A percentile compares a stretch with the other conserved stretches of the same genome.
Evolutionary conservation across 2,113 vertebrate species (phyloP).

Genomic region (Merops nubicus): DNA sequence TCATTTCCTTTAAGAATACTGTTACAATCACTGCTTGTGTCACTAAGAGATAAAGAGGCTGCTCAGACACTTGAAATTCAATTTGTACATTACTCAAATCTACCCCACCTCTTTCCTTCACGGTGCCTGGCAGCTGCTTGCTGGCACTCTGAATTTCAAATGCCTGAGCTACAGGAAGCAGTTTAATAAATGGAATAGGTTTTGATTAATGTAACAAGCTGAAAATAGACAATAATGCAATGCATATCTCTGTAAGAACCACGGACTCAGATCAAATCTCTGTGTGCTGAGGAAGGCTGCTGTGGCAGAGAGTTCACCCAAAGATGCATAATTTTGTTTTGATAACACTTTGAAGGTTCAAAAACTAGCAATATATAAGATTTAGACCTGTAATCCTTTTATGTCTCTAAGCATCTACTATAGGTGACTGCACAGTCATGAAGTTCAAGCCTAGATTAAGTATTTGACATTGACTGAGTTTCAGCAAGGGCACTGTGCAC

Average conservation of each 20-base stretch:
- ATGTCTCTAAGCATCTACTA: slow-evolving; percentile 8
- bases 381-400: slow-evolving; percentile 48
- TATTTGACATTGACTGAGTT: slow-evolving; percentile 24
- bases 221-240: slow-evolving; percentile 80
- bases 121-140: slow-evolving; percentile 71
- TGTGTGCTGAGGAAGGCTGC: slow-evolving; percentile 12
- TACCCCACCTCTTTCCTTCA: slow-evolving; percentile 69
- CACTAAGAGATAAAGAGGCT: slow-evolving; percentile 78
- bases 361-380: slow-evolving; percentile 6
- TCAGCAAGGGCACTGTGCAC: neutral
- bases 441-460: slow-evolving; percentile 36
- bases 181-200: slow-evolving; percentile 77
- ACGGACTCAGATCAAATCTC: slow-evolving; percentile 20
- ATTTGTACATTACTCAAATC: slow-evolving; percentile 74
- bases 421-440: slow-evolving; percentile 50
- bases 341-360: slow-evolving; percentile 53
- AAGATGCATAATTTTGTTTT: slow-evolving; percentile 48
- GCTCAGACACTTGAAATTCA: slow-evolving; percentile 81
- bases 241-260: slow-evolving; percentile 69
- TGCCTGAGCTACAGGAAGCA: slow-evolving; percentile 73
- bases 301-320: neutral
- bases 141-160: slow-evolving; percentile 77
- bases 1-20: slow-evolving; percentile 75
- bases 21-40: slow-evolving; percentile 71
- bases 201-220: slow-evolving; percentile 81